Conservation (phyloP, 2,888 invertebrate genomes). For the Aricia artaxerxes region DNA sequence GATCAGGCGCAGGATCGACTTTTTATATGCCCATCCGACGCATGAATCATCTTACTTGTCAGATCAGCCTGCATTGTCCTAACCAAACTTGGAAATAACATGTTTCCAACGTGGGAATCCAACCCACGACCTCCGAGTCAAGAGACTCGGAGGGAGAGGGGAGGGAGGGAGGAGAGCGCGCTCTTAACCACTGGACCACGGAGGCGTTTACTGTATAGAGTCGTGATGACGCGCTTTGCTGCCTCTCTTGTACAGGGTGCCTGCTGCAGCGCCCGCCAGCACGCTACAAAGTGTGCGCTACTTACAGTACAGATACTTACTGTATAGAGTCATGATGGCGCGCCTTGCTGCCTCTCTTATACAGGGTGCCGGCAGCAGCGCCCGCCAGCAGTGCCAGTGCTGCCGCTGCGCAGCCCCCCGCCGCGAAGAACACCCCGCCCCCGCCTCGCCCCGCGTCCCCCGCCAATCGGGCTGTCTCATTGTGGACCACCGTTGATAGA, state of each 20-base stretch:
- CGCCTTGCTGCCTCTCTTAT: slow-evolving; percentile 84
- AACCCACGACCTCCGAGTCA: too few relatives aligned
- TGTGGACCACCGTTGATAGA: slow-evolving; percentile 79
- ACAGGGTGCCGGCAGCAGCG: slow-evolving; percentile 84
- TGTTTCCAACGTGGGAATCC: too few relatives aligned
- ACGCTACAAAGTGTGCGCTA: slow-evolving; percentile 37
- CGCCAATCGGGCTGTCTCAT: slow-evolving; percentile 86
- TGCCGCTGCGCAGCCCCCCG: slow-evolving; percentile 90
- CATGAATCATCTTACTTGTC: too few relatives aligned
- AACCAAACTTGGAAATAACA: too few relatives aligned
- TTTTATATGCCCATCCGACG: too few relatives aligned
- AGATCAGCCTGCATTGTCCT: too few relatives aligned
- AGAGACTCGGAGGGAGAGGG: too few relatives aligned
- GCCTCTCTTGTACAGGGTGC: slow-evolving; percentile 83
- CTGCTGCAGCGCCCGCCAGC: slow-evolving; percentile 85
- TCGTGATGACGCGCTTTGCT: slow-evolving; percentile 85
- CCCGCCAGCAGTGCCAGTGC: slow-evolving; percentile 83
- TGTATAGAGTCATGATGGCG: slow-evolving; percentile 84
- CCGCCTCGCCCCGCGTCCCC: slow-evolving; percentile 83
- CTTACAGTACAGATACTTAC: slow-evolving; percentile 61
- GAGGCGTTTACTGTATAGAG: slow-evolving; percentile 78
- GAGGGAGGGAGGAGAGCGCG: too few relatives aligned
- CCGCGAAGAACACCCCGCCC: slow-evolving; percentile 87
- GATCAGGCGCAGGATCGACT: too few relatives aligned
- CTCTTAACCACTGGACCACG: too few relatives aligned